A percentile compares a stretch with the other conserved stretches of the same genome.
These are phyloP conservation scores for Scartelaos histophorus DNA, from an alignment of 2,113 vertebrate species.

Conservation along the genomic window DNA sequence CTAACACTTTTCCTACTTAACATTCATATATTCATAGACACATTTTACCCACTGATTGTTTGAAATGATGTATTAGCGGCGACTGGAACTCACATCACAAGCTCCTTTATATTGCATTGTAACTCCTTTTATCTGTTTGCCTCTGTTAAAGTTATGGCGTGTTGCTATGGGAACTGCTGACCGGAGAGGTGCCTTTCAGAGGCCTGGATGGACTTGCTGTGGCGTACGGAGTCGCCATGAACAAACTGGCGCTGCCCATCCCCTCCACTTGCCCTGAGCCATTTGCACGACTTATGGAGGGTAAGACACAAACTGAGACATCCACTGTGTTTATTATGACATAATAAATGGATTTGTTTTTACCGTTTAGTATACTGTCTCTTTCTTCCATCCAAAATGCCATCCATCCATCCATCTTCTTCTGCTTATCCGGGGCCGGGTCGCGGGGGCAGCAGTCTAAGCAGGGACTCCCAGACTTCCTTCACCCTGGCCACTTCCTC, in stretches of 20 bases:
- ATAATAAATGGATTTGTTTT: neutral
- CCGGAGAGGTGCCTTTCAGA: conserved; percentile 93
- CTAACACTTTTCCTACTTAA: conserved; percentile 12
- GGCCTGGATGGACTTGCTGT: conserved; percentile 94
- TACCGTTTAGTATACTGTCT: no score
- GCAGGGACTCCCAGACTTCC: no score
- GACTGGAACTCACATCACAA: neutral
- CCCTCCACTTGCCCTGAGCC: conserved; percentile 95
- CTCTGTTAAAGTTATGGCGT: conserved; percentile 84
- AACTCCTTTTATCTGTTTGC: neutral
- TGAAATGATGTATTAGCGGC: neutral
- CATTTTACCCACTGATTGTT: conserved; percentile 11
- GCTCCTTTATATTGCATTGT: neutral
- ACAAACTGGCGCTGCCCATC: conserved; percentile 94
- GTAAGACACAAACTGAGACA: conserved; percentile 71
- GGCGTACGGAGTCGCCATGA: conserved; percentile 97
- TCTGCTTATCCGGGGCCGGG: no score
- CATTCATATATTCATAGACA: conserved; percentile 28
- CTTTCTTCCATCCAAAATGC: no score
- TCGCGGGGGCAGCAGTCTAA: no score
- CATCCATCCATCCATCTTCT: no score
- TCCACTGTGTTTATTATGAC: neutral
- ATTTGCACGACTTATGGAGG: conserved; percentile 94
- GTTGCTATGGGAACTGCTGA: conserved; percentile 93
- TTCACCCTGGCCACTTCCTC: no score